phyloP scores from a whole-genome alignment of 2,113 vertebrate genomes.

The Phaethornis superciliosus region DNA sequence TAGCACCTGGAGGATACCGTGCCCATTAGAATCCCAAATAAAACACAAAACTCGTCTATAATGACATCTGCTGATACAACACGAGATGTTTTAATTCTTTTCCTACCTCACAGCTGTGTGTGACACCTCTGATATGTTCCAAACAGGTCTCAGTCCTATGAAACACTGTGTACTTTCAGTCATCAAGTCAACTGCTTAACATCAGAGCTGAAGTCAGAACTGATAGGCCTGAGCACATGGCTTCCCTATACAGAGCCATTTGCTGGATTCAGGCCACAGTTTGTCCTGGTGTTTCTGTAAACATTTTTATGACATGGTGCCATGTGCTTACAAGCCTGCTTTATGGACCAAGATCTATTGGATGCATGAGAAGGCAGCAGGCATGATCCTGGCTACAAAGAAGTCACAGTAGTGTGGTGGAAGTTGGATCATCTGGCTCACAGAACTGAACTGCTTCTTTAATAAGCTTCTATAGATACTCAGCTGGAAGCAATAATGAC shows the following conservation, averaged over 20 bases:
- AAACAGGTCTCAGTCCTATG: neutral
- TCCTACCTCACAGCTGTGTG: neutral
- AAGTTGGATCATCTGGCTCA: slow-evolving; percentile 53
- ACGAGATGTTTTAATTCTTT: neutral
- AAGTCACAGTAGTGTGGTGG: neutral
- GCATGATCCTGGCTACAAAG: neutral
- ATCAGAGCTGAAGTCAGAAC: neutral
- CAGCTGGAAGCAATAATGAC: slow-evolving; percentile 74
- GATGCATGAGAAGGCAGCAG: neutral
- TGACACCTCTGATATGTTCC: neutral
- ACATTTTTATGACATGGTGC: neutral
- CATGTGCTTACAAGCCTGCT: neutral
- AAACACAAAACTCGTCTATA: neutral
- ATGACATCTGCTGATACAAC: neutral
- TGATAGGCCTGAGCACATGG: neutral
- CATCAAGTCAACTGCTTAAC: neutral
- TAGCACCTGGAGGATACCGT: neutral
- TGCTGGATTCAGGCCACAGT: neutral
- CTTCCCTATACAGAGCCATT: neutral
- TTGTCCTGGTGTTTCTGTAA: neutral
- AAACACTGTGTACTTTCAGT: neutral
- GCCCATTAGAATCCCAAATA: neutral
- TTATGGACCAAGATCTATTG: neutral
- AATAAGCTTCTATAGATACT: slow-evolving; percentile 61
- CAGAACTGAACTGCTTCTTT: slow-evolving; percentile 57